A percentile compares a stretch with the other conserved stretches of the same genome.
Evolutionary conservation across 1,140 invertebrate species (phyloP).

Genomic region (Papilio machaon): DNA sequence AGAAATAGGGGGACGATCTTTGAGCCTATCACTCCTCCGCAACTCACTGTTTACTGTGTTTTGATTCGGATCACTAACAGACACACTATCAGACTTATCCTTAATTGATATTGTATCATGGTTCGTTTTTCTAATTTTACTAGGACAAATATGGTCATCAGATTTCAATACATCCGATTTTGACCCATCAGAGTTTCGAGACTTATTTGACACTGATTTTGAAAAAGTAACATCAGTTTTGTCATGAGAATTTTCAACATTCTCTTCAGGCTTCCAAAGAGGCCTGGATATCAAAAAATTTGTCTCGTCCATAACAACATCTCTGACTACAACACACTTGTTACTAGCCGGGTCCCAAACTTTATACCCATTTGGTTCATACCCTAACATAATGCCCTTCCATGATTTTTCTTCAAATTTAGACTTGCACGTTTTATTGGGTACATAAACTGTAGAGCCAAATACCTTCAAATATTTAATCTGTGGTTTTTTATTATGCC

Average conservation of each 20-base stretch:
- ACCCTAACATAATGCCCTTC: slow-evolving; percentile 50
- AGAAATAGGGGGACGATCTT: no score
- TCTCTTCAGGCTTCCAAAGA: no score
- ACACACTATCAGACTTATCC: no score
- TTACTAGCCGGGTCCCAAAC: no score
- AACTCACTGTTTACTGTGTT: no score
- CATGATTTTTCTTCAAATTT: slow-evolving; percentile 74
- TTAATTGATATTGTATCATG: background rate
- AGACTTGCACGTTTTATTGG: slow-evolving; percentile 66
- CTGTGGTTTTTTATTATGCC: slow-evolving; percentile 74
- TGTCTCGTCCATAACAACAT: no score
- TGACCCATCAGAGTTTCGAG: slow-evolving; percentile 34
- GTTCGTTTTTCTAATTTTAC: slow-evolving; percentile 43
- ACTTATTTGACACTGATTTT: slow-evolving; percentile 43
- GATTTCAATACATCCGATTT: slow-evolving; percentile 49
- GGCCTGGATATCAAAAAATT: no score
- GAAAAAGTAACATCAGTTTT: slow-evolving; percentile 38
- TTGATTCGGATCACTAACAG: slow-evolving; percentile 8
- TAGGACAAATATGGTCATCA: background rate
- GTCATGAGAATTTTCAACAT: slow-evolving; percentile 19
- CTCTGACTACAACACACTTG: no score
- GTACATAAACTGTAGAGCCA: slow-evolving; percentile 73
- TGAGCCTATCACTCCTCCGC: no score
- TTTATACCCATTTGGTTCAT: no score
- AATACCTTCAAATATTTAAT: slow-evolving; percentile 78